Conservation (phyloP, 2,888 invertebrate species). For the Tyria jacobaeae region DNA sequence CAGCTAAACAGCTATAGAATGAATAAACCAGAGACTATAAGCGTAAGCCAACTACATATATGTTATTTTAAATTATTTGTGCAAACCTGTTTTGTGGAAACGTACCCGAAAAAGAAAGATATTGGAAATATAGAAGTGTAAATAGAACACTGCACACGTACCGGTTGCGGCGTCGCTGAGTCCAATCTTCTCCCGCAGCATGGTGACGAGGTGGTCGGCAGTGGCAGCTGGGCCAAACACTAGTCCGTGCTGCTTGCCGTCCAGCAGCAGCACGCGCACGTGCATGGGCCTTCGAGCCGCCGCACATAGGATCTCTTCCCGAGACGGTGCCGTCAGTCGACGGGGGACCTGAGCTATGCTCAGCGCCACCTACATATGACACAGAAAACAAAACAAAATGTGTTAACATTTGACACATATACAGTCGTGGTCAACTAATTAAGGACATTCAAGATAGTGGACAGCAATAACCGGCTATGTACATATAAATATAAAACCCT, state of each 20-base stretch:
- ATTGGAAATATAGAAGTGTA: neutral
- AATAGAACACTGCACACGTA: slow-evolving; percentile 61
- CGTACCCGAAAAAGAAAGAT: too few species aligned
- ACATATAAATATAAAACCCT: too few species aligned
- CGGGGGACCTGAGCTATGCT: slow-evolving; percentile 87
- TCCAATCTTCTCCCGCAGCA: slow-evolving; percentile 96
- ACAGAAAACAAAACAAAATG: too few species aligned
- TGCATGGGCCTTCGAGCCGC: slow-evolving; percentile 96
- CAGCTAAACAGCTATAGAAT: too few species aligned
- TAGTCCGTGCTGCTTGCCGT: slow-evolving; percentile 97
- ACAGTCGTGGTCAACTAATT: too few species aligned
- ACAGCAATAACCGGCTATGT: too few species aligned
- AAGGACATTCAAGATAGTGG: too few species aligned
- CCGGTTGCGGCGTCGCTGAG: slow-evolving; percentile 91
- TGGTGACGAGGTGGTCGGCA: slow-evolving; percentile 94
- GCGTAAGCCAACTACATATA: too few species aligned
- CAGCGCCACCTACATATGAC: slow-evolving; percentile 71
- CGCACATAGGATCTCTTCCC: slow-evolving; percentile 97
- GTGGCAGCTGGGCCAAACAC: slow-evolving; percentile 98
- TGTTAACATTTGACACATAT: too few species aligned
- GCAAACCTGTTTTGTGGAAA: too few species aligned
- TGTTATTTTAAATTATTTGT: too few species aligned
- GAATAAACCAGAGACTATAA: too few species aligned
- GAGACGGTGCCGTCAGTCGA: slow-evolving; percentile 95
- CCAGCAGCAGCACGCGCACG: slow-evolving; percentile 96